Percentiles rank a stretch among this genome's conserved stretches.
Conservation (phyloP, 2,888 invertebrate species). For the Agrotis segetum region DNA sequence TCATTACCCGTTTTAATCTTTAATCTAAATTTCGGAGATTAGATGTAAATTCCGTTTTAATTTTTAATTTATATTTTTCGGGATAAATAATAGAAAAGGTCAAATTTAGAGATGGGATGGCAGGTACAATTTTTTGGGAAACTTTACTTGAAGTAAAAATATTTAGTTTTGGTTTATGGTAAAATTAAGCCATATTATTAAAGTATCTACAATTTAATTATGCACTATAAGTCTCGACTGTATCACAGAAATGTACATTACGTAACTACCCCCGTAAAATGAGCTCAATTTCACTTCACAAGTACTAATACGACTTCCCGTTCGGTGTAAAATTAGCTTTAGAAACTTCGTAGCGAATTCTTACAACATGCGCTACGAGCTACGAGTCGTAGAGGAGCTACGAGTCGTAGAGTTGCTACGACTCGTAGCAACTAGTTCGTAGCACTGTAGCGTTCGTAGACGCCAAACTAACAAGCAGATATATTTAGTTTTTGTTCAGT, state of each 20-base stretch:
- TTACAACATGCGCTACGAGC: constrained; percentile 44
- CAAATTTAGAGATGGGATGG: no score
- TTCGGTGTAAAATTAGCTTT: constrained; percentile 36
- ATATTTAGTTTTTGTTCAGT: constrained; percentile 48
- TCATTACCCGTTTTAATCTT: no score
- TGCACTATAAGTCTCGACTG: no score
- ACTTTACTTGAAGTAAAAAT: no score
- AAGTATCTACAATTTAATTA: no score
- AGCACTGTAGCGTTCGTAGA: constrained; percentile 49
- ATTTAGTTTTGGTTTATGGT: no score
- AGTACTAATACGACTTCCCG: constrained; percentile 18
- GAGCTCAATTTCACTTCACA: constrained; percentile 17
- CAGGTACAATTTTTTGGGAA: no score
- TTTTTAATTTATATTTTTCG: no score
- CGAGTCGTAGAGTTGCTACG: constrained; percentile 46
- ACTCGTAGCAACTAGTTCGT: constrained; percentile 56
- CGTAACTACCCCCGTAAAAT: constrained; percentile 1
- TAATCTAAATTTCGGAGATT: no score
- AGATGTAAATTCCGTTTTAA: no score
- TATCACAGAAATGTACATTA: neutral
- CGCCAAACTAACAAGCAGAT: constrained; percentile 50
- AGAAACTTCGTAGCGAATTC: constrained; percentile 43
- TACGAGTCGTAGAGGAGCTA: constrained; percentile 48
- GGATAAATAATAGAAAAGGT: no score
- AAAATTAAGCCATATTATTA: no score